A percentile compares a stretch with the other conserved stretches of the same genome.
Evolutionary conservation across 2,888 invertebrate genomes (phyloP).

Genomic region (Dermolepida albohirtum): DNA sequence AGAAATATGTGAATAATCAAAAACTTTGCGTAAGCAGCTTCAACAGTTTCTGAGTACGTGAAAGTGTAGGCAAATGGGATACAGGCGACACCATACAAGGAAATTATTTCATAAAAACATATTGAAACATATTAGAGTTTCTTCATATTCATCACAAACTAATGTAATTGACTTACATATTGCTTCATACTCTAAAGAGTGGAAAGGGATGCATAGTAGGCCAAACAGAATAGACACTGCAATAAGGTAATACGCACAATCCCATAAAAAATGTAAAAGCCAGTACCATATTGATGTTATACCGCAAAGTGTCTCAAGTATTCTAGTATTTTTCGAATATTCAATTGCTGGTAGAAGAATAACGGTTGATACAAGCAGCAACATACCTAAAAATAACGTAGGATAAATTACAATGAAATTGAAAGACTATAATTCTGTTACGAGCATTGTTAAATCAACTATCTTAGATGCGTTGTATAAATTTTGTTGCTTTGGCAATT

Average conservation of each 20-base stretch:
- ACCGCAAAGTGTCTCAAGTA: constrained; percentile 76
- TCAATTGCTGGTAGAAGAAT: constrained; percentile 75
- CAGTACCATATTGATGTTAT: constrained; percentile 73
- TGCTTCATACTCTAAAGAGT: constrained; percentile 49
- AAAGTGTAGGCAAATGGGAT: constrained; percentile 75
- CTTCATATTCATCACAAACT: constrained; percentile 41
- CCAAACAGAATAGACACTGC: constrained; percentile 37
- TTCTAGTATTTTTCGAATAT: constrained; percentile 72
- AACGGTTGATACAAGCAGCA: constrained; percentile 68
- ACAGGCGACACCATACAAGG: constrained; percentile 68
- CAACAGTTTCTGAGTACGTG: constrained; percentile 65
- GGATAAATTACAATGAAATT: too few relatives aligned
- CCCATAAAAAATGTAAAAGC: constrained; percentile 71
- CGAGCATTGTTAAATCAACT: too few relatives aligned
- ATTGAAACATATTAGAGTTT: constrained; percentile 59
- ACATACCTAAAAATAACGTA: constrained; percentile 59
- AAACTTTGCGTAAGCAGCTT: constrained; percentile 64
- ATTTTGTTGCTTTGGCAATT: too few relatives aligned
- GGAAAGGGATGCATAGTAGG: not conserved
- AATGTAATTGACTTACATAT: constrained; percentile 53
- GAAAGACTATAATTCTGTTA: too few relatives aligned
- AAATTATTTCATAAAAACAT: constrained; percentile 65
- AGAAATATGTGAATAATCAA: constrained; percentile 57
- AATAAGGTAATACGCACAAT: constrained; percentile 64
- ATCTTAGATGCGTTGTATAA: too few relatives aligned